Base-by-base conservation (phyloP, 1,140 invertebrate genomes). In the Apis laboriosa region DNA sequence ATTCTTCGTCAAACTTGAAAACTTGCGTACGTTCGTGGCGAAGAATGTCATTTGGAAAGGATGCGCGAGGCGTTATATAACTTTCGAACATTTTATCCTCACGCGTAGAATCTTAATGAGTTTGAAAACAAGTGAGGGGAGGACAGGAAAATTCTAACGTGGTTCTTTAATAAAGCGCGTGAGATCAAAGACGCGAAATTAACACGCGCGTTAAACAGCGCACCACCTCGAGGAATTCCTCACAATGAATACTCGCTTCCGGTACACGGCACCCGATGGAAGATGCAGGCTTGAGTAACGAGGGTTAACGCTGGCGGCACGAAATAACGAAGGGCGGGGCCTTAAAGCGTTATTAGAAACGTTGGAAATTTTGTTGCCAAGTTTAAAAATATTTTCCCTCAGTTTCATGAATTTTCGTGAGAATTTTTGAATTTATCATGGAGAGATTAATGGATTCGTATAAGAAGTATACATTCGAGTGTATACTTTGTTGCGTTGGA, bases 321-420 rank as follows among this genome's bases (percentile, higher is more conserved):
- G 72, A 81, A 81, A 66, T 74, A 81, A 82, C 80, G 73, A 67
- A 60, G 64, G 73, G 55, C 15, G 43, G 61, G 1, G 72, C 13
- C 19, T 82, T 77, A 70, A 60, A 82, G n/a, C 55, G 55, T 77
- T 61, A 68, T 82, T 82, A 77, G 73, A 64, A 43, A 75, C 51
- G 70, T 56, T 66, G 79, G 17, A 55, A 75, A 66, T 80, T 74
- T 13, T n/a, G 24, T 17, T 13, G 11, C n/a, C 28, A 19, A 80
- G 43, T 13, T 7, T 15, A 60, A 3, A 21, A 1, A 9, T n/a
- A 19, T 60, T 60, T 21, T 7, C 7, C 5, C 0, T 0, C 0
- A 17, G 24, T 24, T 1, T 49, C 34, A 5, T 5, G 19, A 13
- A 0, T 21, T 49, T 49, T n/a, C 19, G n/a, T 15, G 34, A 19